These are phyloP conservation scores for Pollenia labialis DNA, from an alignment of 2,888 invertebrate genomes.

Conservation along the genomic window DNA sequence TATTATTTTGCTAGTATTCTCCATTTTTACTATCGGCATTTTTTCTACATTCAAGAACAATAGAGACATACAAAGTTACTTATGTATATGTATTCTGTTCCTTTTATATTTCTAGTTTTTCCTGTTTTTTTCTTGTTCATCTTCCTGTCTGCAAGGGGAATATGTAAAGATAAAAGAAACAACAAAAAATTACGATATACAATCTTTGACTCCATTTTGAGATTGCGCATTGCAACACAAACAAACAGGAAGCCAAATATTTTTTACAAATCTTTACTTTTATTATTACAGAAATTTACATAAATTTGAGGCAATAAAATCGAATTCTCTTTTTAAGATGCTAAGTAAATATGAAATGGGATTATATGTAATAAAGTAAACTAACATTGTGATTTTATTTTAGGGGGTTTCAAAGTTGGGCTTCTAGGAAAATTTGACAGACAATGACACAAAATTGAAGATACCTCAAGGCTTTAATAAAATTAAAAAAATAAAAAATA, in stretches of 20 bases:
- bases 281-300: conserved; percentile 49
- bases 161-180: conserved; percentile 7
- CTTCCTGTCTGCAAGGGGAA: conserved; percentile 52
- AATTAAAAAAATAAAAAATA: no score
- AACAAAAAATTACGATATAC: conserved; percentile 31
- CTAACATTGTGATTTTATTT: not conserved
- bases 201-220: conserved; percentile 36
- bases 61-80: not conserved
- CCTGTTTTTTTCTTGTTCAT: conserved; percentile 37
- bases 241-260: conserved; percentile 55
- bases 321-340: conserved; percentile 22
- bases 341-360: conserved; percentile 25
- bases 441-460: no score
- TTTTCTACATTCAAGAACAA: conserved; percentile 29
- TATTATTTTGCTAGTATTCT: not conserved
- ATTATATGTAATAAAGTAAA: conserved; percentile 11
- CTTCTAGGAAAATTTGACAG: no score
- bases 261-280: conserved; percentile 33
- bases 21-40: conserved; percentile 55
- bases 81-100: not conserved
- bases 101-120: conserved; percentile 22
- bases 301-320: conserved; percentile 45
- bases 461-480: no score
- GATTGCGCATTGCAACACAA: conserved; percentile 48
- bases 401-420: no score